Percentiles rank a stretch among this genome's conserved stretches.
Conservation (phyloP, 2,113 vertebrate genomes). For the Craseonycteris thonglongyai region DNA sequence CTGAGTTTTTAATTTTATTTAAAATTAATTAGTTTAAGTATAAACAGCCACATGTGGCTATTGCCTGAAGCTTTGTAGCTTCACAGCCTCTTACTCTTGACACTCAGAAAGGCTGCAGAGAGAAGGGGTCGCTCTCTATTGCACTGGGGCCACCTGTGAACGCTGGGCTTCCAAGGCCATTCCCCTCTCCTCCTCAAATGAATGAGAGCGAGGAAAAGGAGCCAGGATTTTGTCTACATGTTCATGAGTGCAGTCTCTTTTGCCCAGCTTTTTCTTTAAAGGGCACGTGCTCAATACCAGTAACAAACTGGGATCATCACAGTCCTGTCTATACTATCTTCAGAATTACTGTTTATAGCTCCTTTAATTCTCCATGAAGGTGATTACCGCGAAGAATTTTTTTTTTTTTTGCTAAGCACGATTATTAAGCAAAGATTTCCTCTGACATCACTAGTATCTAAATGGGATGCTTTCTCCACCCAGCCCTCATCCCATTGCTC, state of each 20-base stretch:
- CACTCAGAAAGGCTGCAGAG: background rate
- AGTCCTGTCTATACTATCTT: background rate
- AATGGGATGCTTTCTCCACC: background rate
- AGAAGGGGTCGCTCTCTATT: background rate
- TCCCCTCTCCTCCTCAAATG: background rate
- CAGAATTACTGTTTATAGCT: background rate
- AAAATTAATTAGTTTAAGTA: background rate
- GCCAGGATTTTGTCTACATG: background rate
- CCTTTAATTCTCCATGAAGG: constrained; percentile 22
- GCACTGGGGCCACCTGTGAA: background rate
- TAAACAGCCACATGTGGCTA: background rate
- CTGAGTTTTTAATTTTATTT: background rate
- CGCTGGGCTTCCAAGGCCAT: rapidly evolving
- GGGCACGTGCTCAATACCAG: background rate
- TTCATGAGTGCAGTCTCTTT: background rate
- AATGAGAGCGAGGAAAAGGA: background rate
- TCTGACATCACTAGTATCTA: background rate
- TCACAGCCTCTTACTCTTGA: background rate
- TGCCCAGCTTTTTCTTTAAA: background rate
- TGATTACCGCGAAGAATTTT: background rate
- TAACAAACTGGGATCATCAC: background rate
- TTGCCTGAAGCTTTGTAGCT: background rate
- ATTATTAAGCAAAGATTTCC: background rate
- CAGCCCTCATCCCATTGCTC: background rate
- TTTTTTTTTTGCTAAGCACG: background rate